A percentile compares a stretch with the other conserved stretches of the same genome.
Evolutionary conservation across 1,140 invertebrate species (phyloP).

Genomic region (Danaus plexippus): DNA sequence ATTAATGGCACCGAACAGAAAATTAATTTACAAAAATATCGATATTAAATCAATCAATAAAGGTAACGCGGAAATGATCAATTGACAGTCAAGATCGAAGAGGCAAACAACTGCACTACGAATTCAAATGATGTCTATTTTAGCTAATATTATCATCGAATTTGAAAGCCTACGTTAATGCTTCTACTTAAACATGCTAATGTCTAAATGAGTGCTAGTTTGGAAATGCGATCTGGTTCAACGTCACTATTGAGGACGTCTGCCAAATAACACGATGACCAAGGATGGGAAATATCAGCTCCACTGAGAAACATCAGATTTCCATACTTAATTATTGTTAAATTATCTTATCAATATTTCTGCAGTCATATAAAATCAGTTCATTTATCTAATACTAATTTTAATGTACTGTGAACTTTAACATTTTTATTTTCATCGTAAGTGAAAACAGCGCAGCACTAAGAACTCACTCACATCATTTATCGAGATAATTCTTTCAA

Average conservation of each 20-base stretch:
- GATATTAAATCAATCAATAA: slow-evolving; percentile 28
- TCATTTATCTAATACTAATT: slow-evolving; percentile 34
- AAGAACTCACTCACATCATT: slow-evolving; percentile 18
- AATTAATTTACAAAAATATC: slow-evolving; percentile 38
- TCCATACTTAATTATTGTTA: slow-evolving; percentile 24
- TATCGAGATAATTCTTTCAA: slow-evolving; percentile 21
- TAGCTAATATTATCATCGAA: too few relatives aligned
- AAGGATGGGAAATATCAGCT: slow-evolving; percentile 42
- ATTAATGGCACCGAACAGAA: slow-evolving; percentile 63
- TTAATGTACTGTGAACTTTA: slow-evolving; percentile 24
- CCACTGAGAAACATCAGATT: slow-evolving; percentile 44
- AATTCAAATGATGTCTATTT: too few relatives aligned
- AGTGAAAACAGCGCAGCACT: slow-evolving; percentile 20
- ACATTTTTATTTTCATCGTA: slow-evolving; percentile 43
- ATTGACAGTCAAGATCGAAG: slow-evolving; percentile 44
- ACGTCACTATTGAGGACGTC: too few relatives aligned
- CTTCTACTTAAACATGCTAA: too few relatives aligned
- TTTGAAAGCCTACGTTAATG: too few relatives aligned
- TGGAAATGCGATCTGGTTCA: too few relatives aligned
- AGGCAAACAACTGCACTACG: slow-evolving; percentile 40
- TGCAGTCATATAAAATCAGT: slow-evolving; percentile 35
- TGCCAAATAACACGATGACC: too few relatives aligned
- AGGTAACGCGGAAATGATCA: slow-evolving; percentile 26
- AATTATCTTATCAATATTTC: slow-evolving; percentile 41
- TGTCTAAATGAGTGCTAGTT: too few relatives aligned